A percentile compares a stretch with the other conserved stretches of the same genome.
Evolutionary conservation across 1,140 invertebrate species (phyloP).

Genomic region (Conopomorpha cramerella): DNA sequence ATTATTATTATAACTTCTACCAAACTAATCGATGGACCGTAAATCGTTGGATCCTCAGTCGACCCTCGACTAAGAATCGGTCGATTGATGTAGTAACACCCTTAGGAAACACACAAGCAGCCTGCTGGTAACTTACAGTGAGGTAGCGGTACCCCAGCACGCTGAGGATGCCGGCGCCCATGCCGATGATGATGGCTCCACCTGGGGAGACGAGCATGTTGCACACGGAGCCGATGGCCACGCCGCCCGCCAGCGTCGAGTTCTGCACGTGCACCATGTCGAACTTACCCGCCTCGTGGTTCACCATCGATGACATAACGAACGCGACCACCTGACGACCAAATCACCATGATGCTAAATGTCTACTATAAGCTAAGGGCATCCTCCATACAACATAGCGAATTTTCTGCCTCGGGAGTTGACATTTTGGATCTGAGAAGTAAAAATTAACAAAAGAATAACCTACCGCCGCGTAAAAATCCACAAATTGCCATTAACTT

Average conservation of each 20-base stretch:
- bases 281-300: constrained; percentile 72
- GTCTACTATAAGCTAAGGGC: too few species aligned
- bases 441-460: too few species aligned
- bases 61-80: too few species aligned
- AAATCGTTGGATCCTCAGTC: constrained; percentile 1
- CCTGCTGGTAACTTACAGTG: constrained; percentile 77
- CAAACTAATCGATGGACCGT: constrained; percentile 1
- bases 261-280: constrained; percentile 93
- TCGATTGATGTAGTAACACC: too few species aligned
- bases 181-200: constrained; percentile 84
- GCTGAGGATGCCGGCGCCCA: constrained; percentile 79
- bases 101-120: too few species aligned
- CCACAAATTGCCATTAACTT: too few species aligned
- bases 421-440: too few species aligned
- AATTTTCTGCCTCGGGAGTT: too few species aligned
- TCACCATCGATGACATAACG: constrained; percentile 79
- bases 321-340: constrained; percentile 78
- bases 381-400: too few species aligned
- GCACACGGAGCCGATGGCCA: constrained; percentile 67
- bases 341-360: too few species aligned
- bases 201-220: constrained; percentile 87
- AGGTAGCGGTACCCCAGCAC: constrained; percentile 85
- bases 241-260: constrained; percentile 84
- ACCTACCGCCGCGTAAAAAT: too few species aligned
- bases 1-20: too few species aligned